These are phyloP conservation scores for Calephelis nemesis DNA, from an alignment of 1,140 invertebrate genomes.

Conservation along the genomic window DNA sequence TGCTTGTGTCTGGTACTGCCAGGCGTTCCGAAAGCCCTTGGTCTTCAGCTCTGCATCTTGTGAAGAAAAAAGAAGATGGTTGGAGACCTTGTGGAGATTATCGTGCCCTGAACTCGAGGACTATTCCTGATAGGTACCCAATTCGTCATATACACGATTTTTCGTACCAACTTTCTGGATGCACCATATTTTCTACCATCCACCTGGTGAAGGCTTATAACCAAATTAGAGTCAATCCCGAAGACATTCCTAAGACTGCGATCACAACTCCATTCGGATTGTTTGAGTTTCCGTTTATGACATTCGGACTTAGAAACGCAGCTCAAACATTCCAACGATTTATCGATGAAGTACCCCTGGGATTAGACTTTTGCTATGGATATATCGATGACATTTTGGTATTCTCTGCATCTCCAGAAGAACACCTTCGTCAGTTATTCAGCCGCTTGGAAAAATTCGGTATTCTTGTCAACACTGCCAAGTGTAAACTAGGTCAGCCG, in stretches of 20 bases:
- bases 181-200: no score
- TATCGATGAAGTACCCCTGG: conserved; percentile 28
- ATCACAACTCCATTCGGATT: no score
- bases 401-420: conserved; percentile 40
- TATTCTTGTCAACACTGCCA: conserved; percentile 29
- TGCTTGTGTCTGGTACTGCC: conserved; percentile 42
- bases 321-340: conserved; percentile 31
- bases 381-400: conserved; percentile 77
- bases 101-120: no score
- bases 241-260: no score
- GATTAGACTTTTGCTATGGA: conserved; percentile 32
- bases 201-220: no score
- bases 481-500: conserved; percentile 30
- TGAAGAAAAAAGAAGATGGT: conserved; percentile 60
- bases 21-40: conserved; percentile 51
- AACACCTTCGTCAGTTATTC: conserved; percentile 56
- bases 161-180: no score
- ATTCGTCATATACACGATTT: no score
- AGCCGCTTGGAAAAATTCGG: conserved; percentile 43
- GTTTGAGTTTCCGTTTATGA: conserved; percentile 27
- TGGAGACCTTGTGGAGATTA: conserved; percentile 26
- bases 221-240: no score
- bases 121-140: no score
- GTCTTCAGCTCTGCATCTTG: conserved; percentile 61
- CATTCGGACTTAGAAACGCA: conserved; percentile 27